Percentiles rank a stretch among this genome's conserved stretches.
These are phyloP conservation scores for Plemyria rubiginata DNA, from an alignment of 2,888 invertebrate genomes.

Conservation along the genomic window DNA sequence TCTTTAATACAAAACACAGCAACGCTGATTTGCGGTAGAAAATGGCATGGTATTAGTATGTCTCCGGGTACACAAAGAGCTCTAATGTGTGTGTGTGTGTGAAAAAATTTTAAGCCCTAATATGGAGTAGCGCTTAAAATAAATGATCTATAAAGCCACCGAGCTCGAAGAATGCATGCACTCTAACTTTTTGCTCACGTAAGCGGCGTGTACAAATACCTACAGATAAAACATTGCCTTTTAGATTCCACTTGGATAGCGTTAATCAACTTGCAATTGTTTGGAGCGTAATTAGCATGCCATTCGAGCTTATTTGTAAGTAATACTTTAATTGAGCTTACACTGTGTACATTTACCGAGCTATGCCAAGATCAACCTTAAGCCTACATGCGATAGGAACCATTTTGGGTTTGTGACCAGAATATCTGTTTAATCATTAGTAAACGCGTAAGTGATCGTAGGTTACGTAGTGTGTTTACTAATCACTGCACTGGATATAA, in stretches of 20 bases:
- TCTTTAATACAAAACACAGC: too few relatives aligned
- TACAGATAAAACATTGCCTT: conserved; percentile 19
- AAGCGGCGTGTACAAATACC: conserved; percentile 5
- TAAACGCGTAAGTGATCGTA: conserved; percentile 1
- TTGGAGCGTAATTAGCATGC: conserved; percentile 37
- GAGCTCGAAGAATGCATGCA: conserved; percentile 1
- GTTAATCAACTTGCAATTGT: conserved; percentile 32
- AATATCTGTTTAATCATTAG: conserved; percentile 23
- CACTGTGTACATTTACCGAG: conserved; percentile 19
- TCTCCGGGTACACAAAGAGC: too few relatives aligned
- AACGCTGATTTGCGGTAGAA: too few relatives aligned
- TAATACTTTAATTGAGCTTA: conserved; percentile 48
- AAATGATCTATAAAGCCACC: background rate
- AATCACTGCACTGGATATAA: background rate
- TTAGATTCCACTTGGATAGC: conserved; percentile 29
- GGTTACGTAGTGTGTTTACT: background rate
- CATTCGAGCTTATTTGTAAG: conserved; percentile 46
- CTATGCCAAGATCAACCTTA: conserved; percentile 6
- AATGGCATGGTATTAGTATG: too few relatives aligned
- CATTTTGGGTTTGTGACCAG: background rate
- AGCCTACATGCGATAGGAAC: background rate
- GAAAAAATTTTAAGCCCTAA: conserved; percentile 1
- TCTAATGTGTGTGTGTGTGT: too few relatives aligned
- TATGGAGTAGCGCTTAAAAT: background rate
- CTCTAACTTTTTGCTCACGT: conserved; percentile 13